A percentile compares a stretch with the other conserved stretches of the same genome.
phyloP scores from a whole-genome alignment of 2,888 invertebrate species.

The Diabrotica balteata region DNA sequence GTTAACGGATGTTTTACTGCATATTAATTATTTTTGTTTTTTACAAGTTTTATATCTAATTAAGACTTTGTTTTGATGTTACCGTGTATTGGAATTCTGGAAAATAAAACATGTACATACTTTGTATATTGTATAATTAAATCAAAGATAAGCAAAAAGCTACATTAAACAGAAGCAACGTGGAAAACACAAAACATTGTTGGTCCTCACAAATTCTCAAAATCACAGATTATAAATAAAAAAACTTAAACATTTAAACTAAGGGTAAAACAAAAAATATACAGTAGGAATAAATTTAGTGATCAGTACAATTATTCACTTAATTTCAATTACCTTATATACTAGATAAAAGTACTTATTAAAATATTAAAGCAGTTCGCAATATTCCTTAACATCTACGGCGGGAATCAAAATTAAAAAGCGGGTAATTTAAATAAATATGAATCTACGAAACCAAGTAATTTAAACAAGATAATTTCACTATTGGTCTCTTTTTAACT shows the following conservation, averaged over 20 bases:
- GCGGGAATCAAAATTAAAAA: conserved; percentile 11
- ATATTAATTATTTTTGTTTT: too few relatives aligned
- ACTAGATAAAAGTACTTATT: conserved; percentile 23
- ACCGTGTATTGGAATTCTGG: too few relatives aligned
- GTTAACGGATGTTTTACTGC: too few relatives aligned
- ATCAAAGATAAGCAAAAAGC: conserved; percentile 31
- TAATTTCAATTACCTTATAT: conserved; percentile 7
- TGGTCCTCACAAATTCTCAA: conserved; percentile 37
- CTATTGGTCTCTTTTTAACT: neutral
- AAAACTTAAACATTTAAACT: conserved; percentile 32
- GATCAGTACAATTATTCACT: conserved; percentile 36
- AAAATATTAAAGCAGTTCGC: conserved; percentile 33
- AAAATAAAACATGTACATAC: neutral
- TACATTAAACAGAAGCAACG: conserved; percentile 34
- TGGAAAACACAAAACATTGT: conserved; percentile 23
- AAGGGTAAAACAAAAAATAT: conserved; percentile 31
- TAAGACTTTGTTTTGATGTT: too few relatives aligned
- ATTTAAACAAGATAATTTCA: neutral
- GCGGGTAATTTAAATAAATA: neutral
- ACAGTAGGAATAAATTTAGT: conserved; percentile 26
- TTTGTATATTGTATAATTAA: conserved; percentile 20
- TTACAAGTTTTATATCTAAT: too few relatives aligned
- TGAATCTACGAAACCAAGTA: neutral
- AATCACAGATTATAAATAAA: conserved; percentile 42
- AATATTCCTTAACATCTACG: conserved; percentile 15